Evolutionary conservation across 2,888 invertebrate species (phyloP), one percentile per base, ranked within the genome.

Genomic region (Venusia cambrica): DNA sequence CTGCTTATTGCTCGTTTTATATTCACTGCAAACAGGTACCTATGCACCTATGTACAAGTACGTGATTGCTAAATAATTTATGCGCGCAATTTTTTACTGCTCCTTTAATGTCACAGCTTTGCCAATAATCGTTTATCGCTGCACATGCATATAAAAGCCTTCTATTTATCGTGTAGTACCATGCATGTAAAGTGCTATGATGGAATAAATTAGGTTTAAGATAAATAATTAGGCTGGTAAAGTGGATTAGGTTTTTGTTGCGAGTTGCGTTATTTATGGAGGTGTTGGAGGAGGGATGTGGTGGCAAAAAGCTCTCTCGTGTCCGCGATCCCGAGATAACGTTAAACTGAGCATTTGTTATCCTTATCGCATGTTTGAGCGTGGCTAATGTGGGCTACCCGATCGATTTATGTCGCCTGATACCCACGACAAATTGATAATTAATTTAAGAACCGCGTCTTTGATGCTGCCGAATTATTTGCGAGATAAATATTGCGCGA

Each of bases 371-470:
- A 60, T 65, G 76, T 62, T 68, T 61, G 75, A 79, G 79, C 85
- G 84, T 87, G 76, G 84, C 84, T 84, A 83, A 85, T 85, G 83
- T 75, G 84, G 70, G 36, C 74, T 72, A 73, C 68, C 62, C 75
- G 84, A 83, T 84, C 83, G 84, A 85, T 85, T 84, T 84, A 84
- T 84, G 85, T 85, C 81, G 75, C 74, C 71, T 74, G 79, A 79
- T 80, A 80, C 75, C 83, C 85, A 83, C 75, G 83, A 87, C 87
- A 83, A 87, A 87, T 87, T 85, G 83, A 76, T 84, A 85, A 85
- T 85, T 87, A 87, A 85, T 85, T 85, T 81, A 73, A 73, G 72
- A 64, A 68, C 69, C 68, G 62, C 51, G 61, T 68, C 72, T 85
- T 85, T 87, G 85, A 87, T 76, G 77, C 60, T 57, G 73, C 84